Evolutionary conservation across 2,797 vertebrate species (phyloP).

Genomic region (Neostethus bicornis): DNA sequence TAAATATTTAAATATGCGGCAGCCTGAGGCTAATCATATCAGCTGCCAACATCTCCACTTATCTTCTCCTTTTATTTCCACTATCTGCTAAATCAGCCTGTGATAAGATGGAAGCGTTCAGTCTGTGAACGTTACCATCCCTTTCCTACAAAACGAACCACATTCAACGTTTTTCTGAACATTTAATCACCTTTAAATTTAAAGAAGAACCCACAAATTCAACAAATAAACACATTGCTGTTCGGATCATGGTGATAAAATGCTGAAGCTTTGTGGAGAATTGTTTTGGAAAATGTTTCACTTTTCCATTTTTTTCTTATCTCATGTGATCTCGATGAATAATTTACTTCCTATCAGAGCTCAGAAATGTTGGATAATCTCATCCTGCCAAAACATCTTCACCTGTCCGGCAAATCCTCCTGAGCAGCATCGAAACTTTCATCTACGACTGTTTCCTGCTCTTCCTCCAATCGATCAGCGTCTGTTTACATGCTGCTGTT

Average conservation of each 20-base stretch:
- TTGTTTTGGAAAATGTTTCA: background rate
- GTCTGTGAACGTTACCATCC: background rate
- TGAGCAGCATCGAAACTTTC: constrained; percentile 6
- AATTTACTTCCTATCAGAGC: background rate
- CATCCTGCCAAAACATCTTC: too few relatives aligned
- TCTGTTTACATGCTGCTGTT: constrained; percentile 32
- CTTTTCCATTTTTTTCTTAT: background rate
- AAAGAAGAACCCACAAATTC: too few relatives aligned
- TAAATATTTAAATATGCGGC: constrained; percentile 1
- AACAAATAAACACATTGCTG: too few relatives aligned
- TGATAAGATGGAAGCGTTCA: background rate
- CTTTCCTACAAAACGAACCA: too few relatives aligned
- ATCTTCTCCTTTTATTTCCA: constrained; percentile 27
- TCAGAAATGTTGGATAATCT: background rate
- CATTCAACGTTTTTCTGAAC: too few relatives aligned
- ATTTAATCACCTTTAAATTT: too few relatives aligned
- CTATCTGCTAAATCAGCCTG: constrained; percentile 21
- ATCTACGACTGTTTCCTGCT: constrained; percentile 6
- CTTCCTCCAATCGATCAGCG: background rate
- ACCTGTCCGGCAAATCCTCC: background rate
- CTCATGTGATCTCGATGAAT: background rate
- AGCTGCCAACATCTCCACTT: constrained; percentile 18
- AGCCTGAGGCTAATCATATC: constrained; percentile 13
- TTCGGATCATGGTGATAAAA: too few relatives aligned
- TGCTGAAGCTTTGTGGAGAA: background rate